A percentile compares a stretch with the other conserved stretches of the same genome.
Evolutionary conservation across 2,888 invertebrate genomes (phyloP).

Genomic region (Cephus nigrinus): DNA sequence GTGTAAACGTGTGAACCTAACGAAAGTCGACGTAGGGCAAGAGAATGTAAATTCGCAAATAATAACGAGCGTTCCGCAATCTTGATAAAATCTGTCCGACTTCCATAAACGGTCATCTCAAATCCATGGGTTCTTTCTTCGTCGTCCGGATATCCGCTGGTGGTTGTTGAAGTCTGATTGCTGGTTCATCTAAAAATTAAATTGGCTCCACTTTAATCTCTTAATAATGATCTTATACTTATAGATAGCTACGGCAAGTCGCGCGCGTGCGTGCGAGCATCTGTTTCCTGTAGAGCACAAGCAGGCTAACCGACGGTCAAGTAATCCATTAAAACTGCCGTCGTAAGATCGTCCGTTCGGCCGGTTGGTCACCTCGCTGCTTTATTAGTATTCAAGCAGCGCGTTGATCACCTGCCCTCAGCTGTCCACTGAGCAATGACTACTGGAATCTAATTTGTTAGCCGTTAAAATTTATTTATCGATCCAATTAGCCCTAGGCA

Average conservation of each 20-base stretch:
- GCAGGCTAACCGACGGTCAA: conserved; percentile 23
- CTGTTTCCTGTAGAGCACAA: conserved; percentile 39
- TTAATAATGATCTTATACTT: conserved; percentile 34
- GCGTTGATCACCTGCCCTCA: conserved; percentile 52
- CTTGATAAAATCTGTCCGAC: background rate
- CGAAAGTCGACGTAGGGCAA: background rate
- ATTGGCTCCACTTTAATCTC: conserved; percentile 41
- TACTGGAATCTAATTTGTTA: conserved; percentile 46
- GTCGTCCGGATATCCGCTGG: background rate
- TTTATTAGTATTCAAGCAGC: conserved; percentile 36
- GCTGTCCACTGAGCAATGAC: conserved; percentile 35
- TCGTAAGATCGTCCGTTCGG: conserved; percentile 27
- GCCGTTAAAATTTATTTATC: conserved; percentile 31
- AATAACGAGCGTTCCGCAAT: background rate
- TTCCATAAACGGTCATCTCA: background rate
- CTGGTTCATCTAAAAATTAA: conserved; percentile 34
- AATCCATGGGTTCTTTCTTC: too few relatives aligned
- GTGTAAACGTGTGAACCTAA: background rate
- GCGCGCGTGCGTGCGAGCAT: conserved; percentile 29
- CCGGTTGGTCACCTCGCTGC: conserved; percentile 28
- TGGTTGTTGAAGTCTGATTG: background rate
- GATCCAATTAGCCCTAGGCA: conserved; percentile 12
- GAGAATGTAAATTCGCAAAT: background rate
- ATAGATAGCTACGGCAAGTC: background rate
- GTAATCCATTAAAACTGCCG: conserved; percentile 35